phyloP scores from a whole-genome alignment of 2,113 vertebrate genomes.

The Spheniscus mendiculus region DNA sequence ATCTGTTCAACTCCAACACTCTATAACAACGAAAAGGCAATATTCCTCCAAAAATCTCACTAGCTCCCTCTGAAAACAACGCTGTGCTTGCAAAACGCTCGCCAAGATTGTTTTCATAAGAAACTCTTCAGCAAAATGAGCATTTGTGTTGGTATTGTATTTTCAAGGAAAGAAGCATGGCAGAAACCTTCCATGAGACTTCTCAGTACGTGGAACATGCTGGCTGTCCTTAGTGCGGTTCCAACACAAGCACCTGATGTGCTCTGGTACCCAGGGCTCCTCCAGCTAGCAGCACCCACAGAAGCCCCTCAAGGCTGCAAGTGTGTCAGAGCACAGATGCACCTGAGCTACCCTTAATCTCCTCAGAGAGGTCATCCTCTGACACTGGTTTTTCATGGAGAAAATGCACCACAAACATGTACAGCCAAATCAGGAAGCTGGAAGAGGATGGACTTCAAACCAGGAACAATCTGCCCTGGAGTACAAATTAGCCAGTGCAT shows the following conservation, averaged over 20 bases:
- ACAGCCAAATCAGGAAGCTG: background rate
- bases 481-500: background rate
- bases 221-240: background rate
- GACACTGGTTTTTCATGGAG: background rate
- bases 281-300: background rate
- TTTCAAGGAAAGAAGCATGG: background rate
- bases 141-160: background rate
- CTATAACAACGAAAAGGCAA: background rate
- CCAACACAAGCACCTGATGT: fast-evolving
- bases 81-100: background rate
- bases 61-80: background rate
- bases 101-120: background rate
- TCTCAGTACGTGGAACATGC: background rate
- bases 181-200: background rate
- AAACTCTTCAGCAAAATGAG: background rate
- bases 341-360: background rate
- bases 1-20: background rate
- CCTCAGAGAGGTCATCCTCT: background rate
- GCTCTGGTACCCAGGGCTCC: background rate
- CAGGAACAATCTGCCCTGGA: background rate
- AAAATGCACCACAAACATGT: background rate
- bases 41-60: background rate
- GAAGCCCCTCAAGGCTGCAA: background rate
- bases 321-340: background rate
- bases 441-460: background rate